Evolutionary conservation across 2,113 vertebrate species (phyloP).

Genomic region (Oreochromis spilurus): DNA sequence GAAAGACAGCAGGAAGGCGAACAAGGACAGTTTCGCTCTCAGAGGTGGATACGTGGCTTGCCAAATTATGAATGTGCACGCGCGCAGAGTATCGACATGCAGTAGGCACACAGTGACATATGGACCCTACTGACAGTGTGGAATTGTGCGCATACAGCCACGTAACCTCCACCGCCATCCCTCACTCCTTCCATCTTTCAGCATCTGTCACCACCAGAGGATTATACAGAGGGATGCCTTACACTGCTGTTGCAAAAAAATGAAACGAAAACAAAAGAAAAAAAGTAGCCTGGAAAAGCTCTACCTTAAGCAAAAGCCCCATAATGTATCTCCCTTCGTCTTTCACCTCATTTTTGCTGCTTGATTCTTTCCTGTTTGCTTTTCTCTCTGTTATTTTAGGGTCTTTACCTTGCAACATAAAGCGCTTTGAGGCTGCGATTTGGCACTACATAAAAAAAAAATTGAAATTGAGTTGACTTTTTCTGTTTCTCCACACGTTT

Average conservation of each 20-base stretch:
- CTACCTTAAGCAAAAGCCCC: conserved; percentile 33
- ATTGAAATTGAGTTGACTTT: not conserved
- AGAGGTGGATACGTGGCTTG: not conserved
- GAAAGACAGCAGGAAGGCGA: conserved; percentile 20
- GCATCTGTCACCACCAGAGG: conserved; percentile 56
- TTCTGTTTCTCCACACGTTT: conserved; percentile 5
- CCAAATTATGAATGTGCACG: not conserved
- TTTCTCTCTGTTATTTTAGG: not conserved
- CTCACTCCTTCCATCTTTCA: conserved; percentile 35
- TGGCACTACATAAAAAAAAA: not conserved
- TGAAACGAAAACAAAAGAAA: not conserved
- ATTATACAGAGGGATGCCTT: conserved; percentile 63
- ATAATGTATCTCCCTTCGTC: conserved; percentile 32
- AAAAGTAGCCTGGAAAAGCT: conserved; percentile 48
- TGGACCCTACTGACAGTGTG: conserved; percentile 5
- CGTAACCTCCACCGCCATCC: conserved; percentile 52
- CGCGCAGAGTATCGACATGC: not conserved
- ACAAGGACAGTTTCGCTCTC: conserved; percentile 35
- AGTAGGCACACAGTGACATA: conserved; percentile 13
- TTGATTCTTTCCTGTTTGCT: not conserved
- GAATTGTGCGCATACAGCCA: not conserved
- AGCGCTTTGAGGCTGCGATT: not conserved
- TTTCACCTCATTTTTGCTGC: not conserved
- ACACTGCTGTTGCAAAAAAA: conserved; percentile 38
- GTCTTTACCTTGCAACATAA: not conserved